These are phyloP conservation scores for Aromia moschata DNA, from an alignment of 2,888 invertebrate species.

Conservation along the genomic window DNA sequence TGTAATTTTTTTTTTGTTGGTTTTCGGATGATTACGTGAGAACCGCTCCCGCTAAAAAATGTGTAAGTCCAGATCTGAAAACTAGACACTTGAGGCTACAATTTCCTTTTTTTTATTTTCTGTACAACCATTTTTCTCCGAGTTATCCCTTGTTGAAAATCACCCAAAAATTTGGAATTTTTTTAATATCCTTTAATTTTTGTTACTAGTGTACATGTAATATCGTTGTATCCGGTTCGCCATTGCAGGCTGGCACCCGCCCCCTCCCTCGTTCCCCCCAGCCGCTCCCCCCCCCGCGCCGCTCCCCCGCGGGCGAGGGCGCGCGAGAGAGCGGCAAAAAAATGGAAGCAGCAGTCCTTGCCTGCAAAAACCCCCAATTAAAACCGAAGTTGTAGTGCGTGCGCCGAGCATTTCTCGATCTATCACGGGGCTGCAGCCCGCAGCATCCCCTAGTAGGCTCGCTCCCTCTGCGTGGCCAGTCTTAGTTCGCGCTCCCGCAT, in stretches of 20 bases:
- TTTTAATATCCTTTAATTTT: no score
- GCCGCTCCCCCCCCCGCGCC: neutral
- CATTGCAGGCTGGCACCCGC: constrained; percentile 26
- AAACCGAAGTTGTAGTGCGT: constrained; percentile 63
- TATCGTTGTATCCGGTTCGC: constrained; percentile 23
- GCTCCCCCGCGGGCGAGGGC: constrained; percentile 15
- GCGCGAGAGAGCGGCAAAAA: constrained; percentile 44
- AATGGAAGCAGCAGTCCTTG: constrained; percentile 46
- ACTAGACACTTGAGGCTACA: no score
- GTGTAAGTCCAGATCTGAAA: no score
- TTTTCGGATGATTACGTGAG: no score
- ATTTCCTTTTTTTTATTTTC: no score
- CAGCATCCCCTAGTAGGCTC: constrained; percentile 62
- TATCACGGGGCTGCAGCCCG: constrained; percentile 58
- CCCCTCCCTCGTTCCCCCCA: constrained; percentile 8
- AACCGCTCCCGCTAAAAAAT: no score
- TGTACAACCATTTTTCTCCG: no score
- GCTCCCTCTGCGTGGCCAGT: constrained; percentile 58
- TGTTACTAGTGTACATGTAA: no score
- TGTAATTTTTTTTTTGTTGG: no score
- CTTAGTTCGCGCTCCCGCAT: constrained; percentile 60
- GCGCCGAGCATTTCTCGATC: constrained; percentile 64
- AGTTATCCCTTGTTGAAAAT: no score
- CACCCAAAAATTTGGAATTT: no score
- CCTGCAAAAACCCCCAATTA: constrained; percentile 63